These are phyloP conservation scores for Anneissia japonica DNA, from an alignment of 35 echinoderm and acorn worm species.

Conservation along the genomic window DNA sequence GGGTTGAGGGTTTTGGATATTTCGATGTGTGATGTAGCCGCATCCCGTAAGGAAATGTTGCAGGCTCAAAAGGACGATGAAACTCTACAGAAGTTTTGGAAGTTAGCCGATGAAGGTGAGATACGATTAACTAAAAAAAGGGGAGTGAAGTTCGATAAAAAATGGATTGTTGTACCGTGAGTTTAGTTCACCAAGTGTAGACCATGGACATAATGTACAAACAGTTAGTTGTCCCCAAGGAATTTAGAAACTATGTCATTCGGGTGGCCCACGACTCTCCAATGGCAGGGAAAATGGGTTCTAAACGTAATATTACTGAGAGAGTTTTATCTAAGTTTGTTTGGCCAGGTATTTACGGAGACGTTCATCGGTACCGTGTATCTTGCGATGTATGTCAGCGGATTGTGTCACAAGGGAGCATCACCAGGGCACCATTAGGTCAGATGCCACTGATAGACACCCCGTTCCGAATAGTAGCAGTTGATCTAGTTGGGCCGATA, in stretches of 20 bases:
- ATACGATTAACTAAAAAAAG: too few species aligned
- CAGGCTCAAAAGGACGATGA: too few species aligned
- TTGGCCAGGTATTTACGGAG: slow-evolving; percentile 54
- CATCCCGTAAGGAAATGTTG: too few species aligned
- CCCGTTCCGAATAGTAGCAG: slow-evolving; percentile 39
- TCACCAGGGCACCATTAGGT: slow-evolving; percentile 27
- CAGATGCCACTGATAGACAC: slow-evolving; percentile 46
- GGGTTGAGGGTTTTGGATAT: too few species aligned
- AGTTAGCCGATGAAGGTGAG: too few species aligned
- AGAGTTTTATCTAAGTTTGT: slow-evolving; percentile 31
- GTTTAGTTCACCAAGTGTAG: background rate
- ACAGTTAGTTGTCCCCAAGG: slow-evolving; percentile 17
- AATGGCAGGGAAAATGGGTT: slow-evolving; percentile 6
- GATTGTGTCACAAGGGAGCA: slow-evolving; percentile 10
- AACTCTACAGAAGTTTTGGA: too few species aligned
- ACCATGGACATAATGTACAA: background rate
- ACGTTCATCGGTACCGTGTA: slow-evolving; percentile 41
- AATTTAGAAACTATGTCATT: slow-evolving; percentile 8
- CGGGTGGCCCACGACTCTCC: slow-evolving; percentile 13
- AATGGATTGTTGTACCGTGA: slow-evolving; percentile 36
- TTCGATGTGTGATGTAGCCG: too few species aligned
- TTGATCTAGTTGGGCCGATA: slow-evolving; percentile 70
- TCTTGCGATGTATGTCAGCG: slow-evolving; percentile 57
- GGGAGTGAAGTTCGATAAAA: too few species aligned
- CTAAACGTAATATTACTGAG: slow-evolving; percentile 25